phyloP scores from a whole-genome alignment of 2,113 vertebrate genomes.

The Solea senegalensis region DNA sequence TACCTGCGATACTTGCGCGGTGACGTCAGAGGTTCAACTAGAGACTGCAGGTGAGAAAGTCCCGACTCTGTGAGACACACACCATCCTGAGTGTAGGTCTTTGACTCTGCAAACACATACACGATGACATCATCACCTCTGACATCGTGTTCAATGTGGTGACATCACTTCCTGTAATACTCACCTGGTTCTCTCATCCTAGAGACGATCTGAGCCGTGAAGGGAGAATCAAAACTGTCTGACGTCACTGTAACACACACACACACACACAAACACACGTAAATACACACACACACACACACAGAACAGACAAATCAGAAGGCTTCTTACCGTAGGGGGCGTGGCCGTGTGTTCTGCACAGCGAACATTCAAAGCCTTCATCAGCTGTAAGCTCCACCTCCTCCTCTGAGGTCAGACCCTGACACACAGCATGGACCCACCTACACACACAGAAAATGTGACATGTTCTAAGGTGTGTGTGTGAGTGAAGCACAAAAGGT shows the following conservation, averaged over 20 bases:
- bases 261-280: neutral
- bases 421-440: slow-evolving; percentile 96
- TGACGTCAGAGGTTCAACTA: slow-evolving; percentile 84
- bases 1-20: slow-evolving; percentile 86
- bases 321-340: slow-evolving; percentile 79
- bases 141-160: neutral
- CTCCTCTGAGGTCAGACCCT: slow-evolving; percentile 90
- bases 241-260: slow-evolving; percentile 50
- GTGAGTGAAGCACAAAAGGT: neutral
- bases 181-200: slow-evolving; percentile 69
- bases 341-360: slow-evolving; percentile 86
- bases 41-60: slow-evolving; percentile 93
- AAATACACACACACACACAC: neutral
- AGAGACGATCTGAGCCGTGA: slow-evolving; percentile 67
- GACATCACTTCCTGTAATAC: slow-evolving; percentile 3
- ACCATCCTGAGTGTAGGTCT: slow-evolving; percentile 96
- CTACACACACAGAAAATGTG: slow-evolving; percentile 65
- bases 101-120: slow-evolving; percentile 81
- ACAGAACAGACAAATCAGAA: neutral
- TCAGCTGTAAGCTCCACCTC: slow-evolving; percentile 93
- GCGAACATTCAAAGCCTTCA: slow-evolving; percentile 92
- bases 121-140: neutral
- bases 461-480: too few relatives aligned
- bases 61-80: slow-evolving; percentile 96
- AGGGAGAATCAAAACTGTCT: slow-evolving; percentile 49